Conservation (phyloP, 2,113 vertebrate genomes). For the Pteropus alecto region DNA sequence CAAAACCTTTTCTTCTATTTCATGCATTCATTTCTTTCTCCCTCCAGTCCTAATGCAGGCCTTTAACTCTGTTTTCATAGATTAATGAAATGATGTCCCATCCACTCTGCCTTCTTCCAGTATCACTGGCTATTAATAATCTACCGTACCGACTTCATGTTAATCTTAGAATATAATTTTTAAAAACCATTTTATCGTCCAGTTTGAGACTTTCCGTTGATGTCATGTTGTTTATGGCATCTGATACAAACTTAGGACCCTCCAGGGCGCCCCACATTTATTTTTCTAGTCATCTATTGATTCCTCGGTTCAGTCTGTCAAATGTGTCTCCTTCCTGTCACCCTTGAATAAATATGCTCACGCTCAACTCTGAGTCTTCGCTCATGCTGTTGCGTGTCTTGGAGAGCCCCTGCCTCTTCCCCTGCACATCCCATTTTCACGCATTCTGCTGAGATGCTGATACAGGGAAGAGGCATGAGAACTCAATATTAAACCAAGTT, state of each 20-base stretch:
- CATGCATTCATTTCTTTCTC: not conserved
- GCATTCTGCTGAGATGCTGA: not conserved
- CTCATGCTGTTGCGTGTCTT: rapidly evolving
- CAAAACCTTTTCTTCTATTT: not conserved
- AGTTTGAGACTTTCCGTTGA: not conserved
- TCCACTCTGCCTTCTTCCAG: not conserved
- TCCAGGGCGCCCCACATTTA: not conserved
- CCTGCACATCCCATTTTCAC: not conserved
- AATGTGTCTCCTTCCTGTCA: not conserved
- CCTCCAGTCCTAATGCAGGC: not conserved
- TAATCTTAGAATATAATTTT: not conserved
- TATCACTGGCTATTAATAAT: not conserved
- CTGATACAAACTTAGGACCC: not conserved
- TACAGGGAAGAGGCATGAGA: too few relatives aligned
- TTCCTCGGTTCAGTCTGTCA: not conserved
- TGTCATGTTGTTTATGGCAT: not conserved
- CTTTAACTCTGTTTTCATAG: not conserved
- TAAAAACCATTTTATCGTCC: not conserved
- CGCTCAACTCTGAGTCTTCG: not conserved
- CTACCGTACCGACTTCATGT: not conserved
- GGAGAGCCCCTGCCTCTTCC: not conserved
- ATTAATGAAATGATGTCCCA: not conserved
- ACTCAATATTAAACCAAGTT: too few relatives aligned
- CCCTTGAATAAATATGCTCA: not conserved
- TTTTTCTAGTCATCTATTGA: not conserved